phyloP scores from a whole-genome alignment of 1,140 invertebrate genomes.

The Asobara japonica region DNA sequence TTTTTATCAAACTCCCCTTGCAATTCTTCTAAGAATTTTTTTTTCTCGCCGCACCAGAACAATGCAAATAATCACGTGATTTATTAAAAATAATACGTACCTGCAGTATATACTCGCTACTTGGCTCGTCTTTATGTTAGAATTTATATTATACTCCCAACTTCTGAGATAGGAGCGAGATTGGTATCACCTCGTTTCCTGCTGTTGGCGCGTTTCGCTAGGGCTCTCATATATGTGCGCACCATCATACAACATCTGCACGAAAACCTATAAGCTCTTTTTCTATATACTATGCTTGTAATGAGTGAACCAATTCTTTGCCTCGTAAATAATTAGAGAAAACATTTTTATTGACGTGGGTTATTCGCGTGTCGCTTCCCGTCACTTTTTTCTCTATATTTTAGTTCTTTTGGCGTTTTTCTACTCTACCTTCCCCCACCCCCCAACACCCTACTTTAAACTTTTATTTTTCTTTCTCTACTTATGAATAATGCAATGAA shows the following conservation, averaged over 20 bases:
- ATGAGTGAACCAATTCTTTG: slow-evolving; percentile 24
- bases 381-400: slow-evolving; percentile 7
- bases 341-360: slow-evolving; percentile 22
- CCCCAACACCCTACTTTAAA: not conserved
- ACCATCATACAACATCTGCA: not conserved
- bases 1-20: too few relatives aligned
- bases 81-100: not conserved
- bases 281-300: slow-evolving; percentile 14
- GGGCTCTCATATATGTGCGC: not conserved
- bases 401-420: not conserved
- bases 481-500: slow-evolving; percentile 22
- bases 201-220: slow-evolving; percentile 8
- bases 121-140: not conserved
- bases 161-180: not conserved
- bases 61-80: not conserved
- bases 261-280: not conserved
- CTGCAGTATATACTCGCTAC: too few relatives aligned
- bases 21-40: too few relatives aligned
- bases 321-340: slow-evolving; percentile 21
- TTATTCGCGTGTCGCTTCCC: slow-evolving; percentile 19
- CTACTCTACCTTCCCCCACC: not conserved
- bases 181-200: slow-evolving; percentile 5
- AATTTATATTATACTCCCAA: slow-evolving; percentile 18
- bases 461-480: not conserved
- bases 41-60: not conserved